Percentiles rank a stretch among this genome's conserved stretches.
phyloP scores from a whole-genome alignment of 2,888 invertebrate genomes.

The Malthinus flaveolus region DNA sequence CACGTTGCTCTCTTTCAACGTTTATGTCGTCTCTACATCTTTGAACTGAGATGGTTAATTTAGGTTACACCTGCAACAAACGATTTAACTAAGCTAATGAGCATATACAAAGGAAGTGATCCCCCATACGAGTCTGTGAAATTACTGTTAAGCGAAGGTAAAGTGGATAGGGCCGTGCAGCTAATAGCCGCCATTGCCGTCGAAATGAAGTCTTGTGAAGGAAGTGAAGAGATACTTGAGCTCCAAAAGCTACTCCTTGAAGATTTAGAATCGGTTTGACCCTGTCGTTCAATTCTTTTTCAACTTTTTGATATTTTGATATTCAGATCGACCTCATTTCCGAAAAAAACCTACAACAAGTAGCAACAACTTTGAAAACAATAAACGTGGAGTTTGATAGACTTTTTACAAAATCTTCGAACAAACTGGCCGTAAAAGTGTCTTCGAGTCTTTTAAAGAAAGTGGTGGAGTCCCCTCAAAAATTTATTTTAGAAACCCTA shows the following conservation, averaged over 20 bases:
- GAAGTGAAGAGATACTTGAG: neutral
- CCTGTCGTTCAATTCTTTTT: neutral
- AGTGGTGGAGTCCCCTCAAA: too few relatives aligned
- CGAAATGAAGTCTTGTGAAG: neutral
- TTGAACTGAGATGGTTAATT: too few relatives aligned
- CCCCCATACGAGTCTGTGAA: neutral
- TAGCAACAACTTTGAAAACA: slow-evolving; percentile 1
- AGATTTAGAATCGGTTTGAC: neutral
- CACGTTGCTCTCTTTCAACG: too few relatives aligned
- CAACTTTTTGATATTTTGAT: neutral
- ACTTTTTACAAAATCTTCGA: neutral
- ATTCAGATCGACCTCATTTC: neutral
- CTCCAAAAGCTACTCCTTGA: neutral
- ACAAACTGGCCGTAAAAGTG: neutral
- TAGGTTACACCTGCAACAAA: neutral
- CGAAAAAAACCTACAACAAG: neutral
- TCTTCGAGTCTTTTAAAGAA: neutral
- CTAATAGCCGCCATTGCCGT: neutral
- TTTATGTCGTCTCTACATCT: too few relatives aligned
- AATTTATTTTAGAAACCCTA: too few relatives aligned
- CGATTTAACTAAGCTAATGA: neutral
- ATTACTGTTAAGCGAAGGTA: neutral
- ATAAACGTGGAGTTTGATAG: slow-evolving; percentile 5
- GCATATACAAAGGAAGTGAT: neutral
- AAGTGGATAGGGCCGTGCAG: neutral